Evolutionary conservation across 2,797 vertebrate species (phyloP).

Genomic region (Sebastes jordani): DNA sequence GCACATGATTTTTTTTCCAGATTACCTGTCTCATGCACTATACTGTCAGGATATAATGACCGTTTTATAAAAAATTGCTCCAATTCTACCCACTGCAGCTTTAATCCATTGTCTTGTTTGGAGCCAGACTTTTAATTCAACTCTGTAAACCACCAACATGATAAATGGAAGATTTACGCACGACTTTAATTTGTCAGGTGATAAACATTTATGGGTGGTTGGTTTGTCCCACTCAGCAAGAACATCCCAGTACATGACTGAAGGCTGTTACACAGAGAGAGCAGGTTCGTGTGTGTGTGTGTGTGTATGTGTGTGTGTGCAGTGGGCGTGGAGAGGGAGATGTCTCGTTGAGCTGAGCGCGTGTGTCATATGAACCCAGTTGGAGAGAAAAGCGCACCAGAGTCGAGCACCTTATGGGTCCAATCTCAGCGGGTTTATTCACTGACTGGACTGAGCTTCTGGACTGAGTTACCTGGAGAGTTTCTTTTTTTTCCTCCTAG

Average conservation of each 20-base stretch:
- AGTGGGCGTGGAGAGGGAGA: slow-evolving; percentile 71
- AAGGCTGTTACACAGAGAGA: slow-evolving; percentile 1
- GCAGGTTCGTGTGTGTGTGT: neutral
- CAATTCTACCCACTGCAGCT: neutral
- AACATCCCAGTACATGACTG: slow-evolving; percentile 3
- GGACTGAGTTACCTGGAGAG: slow-evolving; percentile 26
- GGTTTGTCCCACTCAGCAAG: slow-evolving; percentile 25
- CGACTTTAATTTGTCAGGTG: slow-evolving; percentile 27
- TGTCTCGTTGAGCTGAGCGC: slow-evolving; percentile 39
- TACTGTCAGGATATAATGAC: too few species aligned
- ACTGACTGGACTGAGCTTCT: slow-evolving; percentile 12
- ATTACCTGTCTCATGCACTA: too few species aligned
- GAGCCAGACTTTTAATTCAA: neutral
- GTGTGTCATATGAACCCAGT: slow-evolving; percentile 55
- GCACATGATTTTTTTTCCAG: too few species aligned
- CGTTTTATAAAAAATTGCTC: too few species aligned
- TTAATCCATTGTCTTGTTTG: too few species aligned
- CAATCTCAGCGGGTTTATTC: slow-evolving; percentile 12
- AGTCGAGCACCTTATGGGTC: slow-evolving; percentile 29
- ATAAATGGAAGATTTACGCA: neutral
- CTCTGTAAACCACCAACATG: neutral
- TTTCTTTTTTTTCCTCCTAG: neutral
- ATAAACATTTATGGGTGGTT: slow-evolving; percentile 1
- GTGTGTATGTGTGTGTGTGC: neutral
- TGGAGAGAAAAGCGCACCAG: slow-evolving; percentile 37